Evolutionary conservation across 1,140 invertebrate species (phyloP).

Genomic region (Lepidotrigona ventralis): DNA sequence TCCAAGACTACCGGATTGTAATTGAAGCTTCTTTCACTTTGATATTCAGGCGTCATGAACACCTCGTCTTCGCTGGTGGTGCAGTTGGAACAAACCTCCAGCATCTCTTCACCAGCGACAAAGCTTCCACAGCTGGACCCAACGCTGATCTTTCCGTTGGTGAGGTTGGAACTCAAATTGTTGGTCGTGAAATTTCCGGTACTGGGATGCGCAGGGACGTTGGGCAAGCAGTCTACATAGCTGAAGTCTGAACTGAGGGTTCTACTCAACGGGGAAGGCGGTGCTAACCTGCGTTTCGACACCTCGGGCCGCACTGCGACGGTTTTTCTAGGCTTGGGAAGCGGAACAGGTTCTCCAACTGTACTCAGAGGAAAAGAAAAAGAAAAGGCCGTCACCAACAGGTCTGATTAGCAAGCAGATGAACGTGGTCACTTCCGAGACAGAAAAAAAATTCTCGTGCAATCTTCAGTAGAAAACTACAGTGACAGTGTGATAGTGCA

Average conservation of each 20-base stretch:
- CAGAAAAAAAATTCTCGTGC: not conserved
- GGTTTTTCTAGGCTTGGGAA: constrained; percentile 68
- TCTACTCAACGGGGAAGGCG: constrained; percentile 34
- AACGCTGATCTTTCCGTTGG: not conserved
- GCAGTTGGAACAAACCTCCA: not conserved
- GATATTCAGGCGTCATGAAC: not conserved
- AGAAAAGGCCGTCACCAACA: constrained; percentile 46
- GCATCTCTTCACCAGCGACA: not conserved
- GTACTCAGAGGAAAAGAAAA: constrained; percentile 50
- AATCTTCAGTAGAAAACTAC: not conserved
- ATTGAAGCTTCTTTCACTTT: not conserved
- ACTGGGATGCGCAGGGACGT: not conserved
- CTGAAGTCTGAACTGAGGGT: not conserved
- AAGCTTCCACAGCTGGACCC: not conserved
- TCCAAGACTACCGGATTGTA: not conserved
- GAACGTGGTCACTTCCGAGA: not conserved
- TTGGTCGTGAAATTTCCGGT: not conserved
- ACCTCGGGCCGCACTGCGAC: constrained; percentile 25
- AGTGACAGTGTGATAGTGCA: not conserved
- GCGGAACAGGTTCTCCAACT: constrained; percentile 60
- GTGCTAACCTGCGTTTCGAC: constrained; percentile 50
- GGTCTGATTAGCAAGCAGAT: constrained; percentile 28
- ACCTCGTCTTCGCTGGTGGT: constrained; percentile 13
- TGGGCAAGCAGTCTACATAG: constrained; percentile 25
- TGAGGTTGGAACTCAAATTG: not conserved